phyloP scores from a whole-genome alignment of 2,888 invertebrate genomes.

The Baronia brevicornis region DNA sequence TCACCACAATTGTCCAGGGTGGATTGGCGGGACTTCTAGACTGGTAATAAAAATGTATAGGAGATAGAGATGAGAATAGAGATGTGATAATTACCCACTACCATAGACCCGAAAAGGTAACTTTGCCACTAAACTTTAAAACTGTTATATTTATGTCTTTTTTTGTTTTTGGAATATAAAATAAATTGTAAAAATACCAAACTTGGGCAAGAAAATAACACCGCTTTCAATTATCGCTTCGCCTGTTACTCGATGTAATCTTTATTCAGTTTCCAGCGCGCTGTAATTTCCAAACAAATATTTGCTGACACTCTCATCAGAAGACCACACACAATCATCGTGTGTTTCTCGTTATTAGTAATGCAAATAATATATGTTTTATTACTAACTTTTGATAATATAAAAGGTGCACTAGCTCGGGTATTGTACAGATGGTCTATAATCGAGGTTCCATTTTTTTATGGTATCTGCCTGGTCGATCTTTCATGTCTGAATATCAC shows the following conservation, averaged over 20 bases:
- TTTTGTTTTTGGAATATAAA: too few species aligned
- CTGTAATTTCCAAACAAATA: slow-evolving; percentile 47
- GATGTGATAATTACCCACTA: too few species aligned
- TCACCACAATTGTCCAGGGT: too few species aligned
- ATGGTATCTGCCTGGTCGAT: too few species aligned
- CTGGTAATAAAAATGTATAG: too few species aligned
- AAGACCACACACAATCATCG: slow-evolving; percentile 58
- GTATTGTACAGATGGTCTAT: not conserved
- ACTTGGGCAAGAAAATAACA: not conserved
- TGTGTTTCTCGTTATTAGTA: slow-evolving; percentile 27
- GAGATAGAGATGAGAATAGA: too few species aligned
- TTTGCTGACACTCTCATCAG: slow-evolving; percentile 42
- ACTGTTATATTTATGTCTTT: too few species aligned
- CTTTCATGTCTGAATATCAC: too few species aligned
- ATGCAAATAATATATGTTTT: slow-evolving; percentile 16
- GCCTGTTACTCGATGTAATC: slow-evolving; percentile 15
- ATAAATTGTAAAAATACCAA: too few species aligned
- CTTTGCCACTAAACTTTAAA: too few species aligned
- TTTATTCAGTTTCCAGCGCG: slow-evolving; percentile 42
- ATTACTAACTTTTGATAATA: slow-evolving; percentile 10
- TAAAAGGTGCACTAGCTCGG: not conserved
- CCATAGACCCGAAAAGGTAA: too few species aligned
- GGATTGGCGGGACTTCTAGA: too few species aligned
- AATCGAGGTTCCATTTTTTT: not conserved
- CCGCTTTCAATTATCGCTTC: slow-evolving; percentile 4